Conservation (phyloP, 2,113 vertebrate species). For the Ahaetulla prasina region DNA sequence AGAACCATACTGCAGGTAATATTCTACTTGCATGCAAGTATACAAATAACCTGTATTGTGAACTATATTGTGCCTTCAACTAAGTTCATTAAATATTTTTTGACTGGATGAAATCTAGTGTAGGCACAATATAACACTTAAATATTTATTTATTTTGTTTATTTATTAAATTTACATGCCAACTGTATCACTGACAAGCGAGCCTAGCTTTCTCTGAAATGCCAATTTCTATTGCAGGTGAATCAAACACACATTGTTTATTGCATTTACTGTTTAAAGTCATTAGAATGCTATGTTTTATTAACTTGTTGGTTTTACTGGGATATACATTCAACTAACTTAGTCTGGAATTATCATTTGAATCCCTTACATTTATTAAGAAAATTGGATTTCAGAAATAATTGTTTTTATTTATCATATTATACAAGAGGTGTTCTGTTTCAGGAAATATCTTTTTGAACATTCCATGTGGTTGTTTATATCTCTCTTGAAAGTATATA, state of each 20-base stretch:
- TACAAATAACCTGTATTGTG: background rate
- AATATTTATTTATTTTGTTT: background rate
- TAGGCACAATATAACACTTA: background rate
- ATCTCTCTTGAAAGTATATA: background rate
- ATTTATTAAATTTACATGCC: background rate
- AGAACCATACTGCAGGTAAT: slow-evolving; percentile 13
- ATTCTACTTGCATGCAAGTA: background rate
- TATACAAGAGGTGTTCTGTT: background rate
- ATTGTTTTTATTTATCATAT: background rate
- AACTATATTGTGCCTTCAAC: background rate
- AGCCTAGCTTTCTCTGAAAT: background rate
- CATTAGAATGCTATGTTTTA: background rate
- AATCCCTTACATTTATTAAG: background rate
- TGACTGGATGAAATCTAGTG: background rate
- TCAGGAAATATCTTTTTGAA: background rate
- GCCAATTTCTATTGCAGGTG: background rate
- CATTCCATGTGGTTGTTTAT: background rate
- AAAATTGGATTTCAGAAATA: background rate
- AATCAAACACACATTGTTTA: background rate
- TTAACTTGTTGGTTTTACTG: background rate
- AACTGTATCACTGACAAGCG: background rate
- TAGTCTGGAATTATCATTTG: background rate
- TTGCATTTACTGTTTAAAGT: background rate
- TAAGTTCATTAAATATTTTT: background rate
- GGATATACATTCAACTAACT: background rate